These are phyloP conservation scores for Mellilla xanthometata DNA, from an alignment of 2,888 invertebrate species.

Conservation along the genomic window DNA sequence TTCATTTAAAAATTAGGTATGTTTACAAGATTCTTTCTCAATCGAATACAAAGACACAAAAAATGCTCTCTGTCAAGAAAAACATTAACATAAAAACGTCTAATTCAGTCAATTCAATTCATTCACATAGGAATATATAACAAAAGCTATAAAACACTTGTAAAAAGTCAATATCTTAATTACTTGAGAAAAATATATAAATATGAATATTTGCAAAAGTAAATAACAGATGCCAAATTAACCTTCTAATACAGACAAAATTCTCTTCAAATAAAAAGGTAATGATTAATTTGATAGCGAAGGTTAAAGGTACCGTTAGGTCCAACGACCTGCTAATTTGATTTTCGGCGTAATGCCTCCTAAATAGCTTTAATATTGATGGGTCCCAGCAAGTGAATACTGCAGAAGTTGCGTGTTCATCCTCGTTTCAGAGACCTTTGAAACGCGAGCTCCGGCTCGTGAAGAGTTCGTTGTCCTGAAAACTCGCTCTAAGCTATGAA, in stretches of 20 bases:
- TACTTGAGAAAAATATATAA: too few species aligned
- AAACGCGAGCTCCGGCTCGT: slow-evolving; percentile 26
- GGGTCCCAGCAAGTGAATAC: slow-evolving; percentile 14
- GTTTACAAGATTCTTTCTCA: too few species aligned
- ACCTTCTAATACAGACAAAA: neutral
- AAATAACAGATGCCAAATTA: neutral
- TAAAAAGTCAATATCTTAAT: too few species aligned
- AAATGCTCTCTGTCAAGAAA: too few species aligned
- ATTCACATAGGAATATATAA: too few species aligned
- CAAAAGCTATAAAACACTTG: too few species aligned
- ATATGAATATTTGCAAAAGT: too few species aligned
- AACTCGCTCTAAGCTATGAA: slow-evolving; percentile 24
- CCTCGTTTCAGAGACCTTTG: slow-evolving; percentile 30
- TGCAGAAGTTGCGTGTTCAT: slow-evolving; percentile 30
- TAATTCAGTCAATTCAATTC: too few species aligned
- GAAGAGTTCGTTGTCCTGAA: slow-evolving; percentile 35
- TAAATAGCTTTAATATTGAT: slow-evolving; percentile 17
- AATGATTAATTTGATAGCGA: slow-evolving; percentile 3
- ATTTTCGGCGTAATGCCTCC: slow-evolving; percentile 10
- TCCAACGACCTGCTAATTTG: slow-evolving; percentile 15
- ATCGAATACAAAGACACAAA: too few species aligned
- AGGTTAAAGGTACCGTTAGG: slow-evolving; percentile 9
- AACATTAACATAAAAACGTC: too few species aligned
- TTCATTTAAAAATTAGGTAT: too few species aligned
- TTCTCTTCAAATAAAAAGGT: neutral